Percentiles rank a stretch among this genome's conserved stretches.
Evolutionary conservation across 1,140 invertebrate species (phyloP).

Genomic region (Laodelphax striatellus): DNA sequence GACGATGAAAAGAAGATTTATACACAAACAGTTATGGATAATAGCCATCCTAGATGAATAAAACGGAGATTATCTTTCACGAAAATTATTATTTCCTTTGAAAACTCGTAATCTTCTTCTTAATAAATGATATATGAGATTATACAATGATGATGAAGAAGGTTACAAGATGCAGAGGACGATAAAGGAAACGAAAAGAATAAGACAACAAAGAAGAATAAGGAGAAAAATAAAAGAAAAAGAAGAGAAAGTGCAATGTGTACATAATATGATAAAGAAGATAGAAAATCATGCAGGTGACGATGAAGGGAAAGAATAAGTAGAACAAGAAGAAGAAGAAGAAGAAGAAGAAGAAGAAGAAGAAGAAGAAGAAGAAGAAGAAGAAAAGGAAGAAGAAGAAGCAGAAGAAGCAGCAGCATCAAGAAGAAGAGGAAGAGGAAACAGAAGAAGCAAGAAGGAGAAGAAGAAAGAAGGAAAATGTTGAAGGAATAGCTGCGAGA

Average conservation of each 20-base stretch:
- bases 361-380: neutral
- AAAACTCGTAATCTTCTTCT: too few relatives aligned
- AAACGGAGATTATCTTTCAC: too few relatives aligned
- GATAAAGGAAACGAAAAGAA: neutral
- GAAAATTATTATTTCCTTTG: too few relatives aligned
- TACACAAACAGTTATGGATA: too few relatives aligned
- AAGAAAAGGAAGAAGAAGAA: neutral
- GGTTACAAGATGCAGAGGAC: too few relatives aligned
- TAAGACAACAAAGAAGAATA: neutral
- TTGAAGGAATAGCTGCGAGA: too few relatives aligned
- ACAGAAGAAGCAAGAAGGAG: conserved; percentile 1
- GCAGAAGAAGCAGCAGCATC: neutral
- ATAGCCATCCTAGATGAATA: too few relatives aligned
- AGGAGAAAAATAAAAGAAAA: neutral
- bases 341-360: neutral
- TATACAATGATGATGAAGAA: neutral
- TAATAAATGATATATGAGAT: too few relatives aligned
- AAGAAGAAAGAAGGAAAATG: neutral
- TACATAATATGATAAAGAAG: neutral
- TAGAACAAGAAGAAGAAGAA: neutral
- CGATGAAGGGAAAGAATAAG: too few relatives aligned
- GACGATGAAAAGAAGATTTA: too few relatives aligned
- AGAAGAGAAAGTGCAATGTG: too few relatives aligned
- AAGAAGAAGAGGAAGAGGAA: neutral
- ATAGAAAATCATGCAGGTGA: too few relatives aligned